Percentiles rank a stretch among this genome's conserved stretches.
These are phyloP conservation scores for Lordiphosa andalusiaca DNA, from an alignment of 2,888 invertebrate species.

Conservation along the genomic window DNA sequence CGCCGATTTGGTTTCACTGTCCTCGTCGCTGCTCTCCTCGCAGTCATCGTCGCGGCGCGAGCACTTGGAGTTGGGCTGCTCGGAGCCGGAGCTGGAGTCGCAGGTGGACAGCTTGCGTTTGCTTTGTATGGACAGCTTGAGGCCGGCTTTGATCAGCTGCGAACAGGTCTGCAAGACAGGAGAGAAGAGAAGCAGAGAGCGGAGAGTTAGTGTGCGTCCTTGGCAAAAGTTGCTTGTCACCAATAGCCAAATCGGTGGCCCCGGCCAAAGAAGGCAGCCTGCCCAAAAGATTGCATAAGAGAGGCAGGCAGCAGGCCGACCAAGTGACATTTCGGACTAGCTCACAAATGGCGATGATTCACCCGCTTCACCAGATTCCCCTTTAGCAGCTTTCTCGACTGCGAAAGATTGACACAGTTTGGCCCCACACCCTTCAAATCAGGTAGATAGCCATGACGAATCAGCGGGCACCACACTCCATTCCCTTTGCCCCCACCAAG, in stretches of 20 bases:
- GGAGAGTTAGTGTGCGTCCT: conserved; percentile 23
- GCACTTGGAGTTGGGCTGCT: conserved; percentile 80
- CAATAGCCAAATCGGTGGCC: conserved; percentile 71
- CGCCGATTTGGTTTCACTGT: conserved; percentile 81
- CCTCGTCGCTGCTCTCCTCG: conserved; percentile 81
- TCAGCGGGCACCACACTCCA: conserved; percentile 21
- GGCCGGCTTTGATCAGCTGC: conserved; percentile 93
- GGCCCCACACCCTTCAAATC: conserved; percentile 5
- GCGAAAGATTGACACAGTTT: too few species aligned
- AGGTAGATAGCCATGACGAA: conserved; percentile 29
- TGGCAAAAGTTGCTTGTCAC: conserved; percentile 75
- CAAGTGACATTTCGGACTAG: conserved; percentile 22
- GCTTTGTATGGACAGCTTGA: conserved; percentile 94
- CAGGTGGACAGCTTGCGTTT: conserved; percentile 89
- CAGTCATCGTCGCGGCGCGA: conserved; percentile 79
- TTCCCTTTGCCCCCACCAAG: conserved; percentile 44
- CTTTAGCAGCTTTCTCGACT: too few species aligned
- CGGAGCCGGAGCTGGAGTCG: conserved; percentile 81
- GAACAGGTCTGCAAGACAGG: conserved; percentile 87
- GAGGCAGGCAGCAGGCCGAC: not conserved
- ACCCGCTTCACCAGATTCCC: not conserved
- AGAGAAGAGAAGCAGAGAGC: conserved; percentile 3
- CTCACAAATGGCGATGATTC: not conserved
- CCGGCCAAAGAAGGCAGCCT: conserved; percentile 32
- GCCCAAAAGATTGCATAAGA: conserved; percentile 6